Evolutionary conservation across 1,140 invertebrate species (phyloP).

Genomic region (Drosophila carrolli): DNA sequence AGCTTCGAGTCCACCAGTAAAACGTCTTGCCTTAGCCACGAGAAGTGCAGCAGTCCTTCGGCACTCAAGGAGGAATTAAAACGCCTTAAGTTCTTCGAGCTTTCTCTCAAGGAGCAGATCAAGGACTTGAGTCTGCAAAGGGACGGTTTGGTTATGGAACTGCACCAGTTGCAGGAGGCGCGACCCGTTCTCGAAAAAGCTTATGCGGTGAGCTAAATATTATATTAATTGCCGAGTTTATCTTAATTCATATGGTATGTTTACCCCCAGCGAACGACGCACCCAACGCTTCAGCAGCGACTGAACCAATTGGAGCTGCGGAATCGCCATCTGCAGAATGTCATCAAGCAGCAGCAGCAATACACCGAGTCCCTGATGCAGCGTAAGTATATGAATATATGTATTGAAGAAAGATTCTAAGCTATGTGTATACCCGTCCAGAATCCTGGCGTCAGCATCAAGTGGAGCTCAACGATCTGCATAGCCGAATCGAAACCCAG

Average conservation of each 20-base stretch:
- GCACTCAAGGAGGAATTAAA: slow-evolving; percentile 84
- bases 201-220: slow-evolving; percentile 73
- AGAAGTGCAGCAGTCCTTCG: slow-evolving; percentile 70
- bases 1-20: slow-evolving; percentile 79
- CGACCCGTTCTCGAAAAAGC: slow-evolving; percentile 81
- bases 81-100: slow-evolving; percentile 84
- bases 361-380: slow-evolving; percentile 88
- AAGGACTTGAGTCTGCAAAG: slow-evolving; percentile 85
- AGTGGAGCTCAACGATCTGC: slow-evolving; percentile 87
- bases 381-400: slow-evolving; percentile 85
- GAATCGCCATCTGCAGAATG: slow-evolving; percentile 87
- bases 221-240: background rate
- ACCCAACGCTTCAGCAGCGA: slow-evolving; percentile 81
- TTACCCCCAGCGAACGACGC: slow-evolving; percentile 68
- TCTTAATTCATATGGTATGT: background rate
- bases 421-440: slow-evolving; percentile 52
- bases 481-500: slow-evolving; percentile 86
- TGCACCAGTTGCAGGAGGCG: slow-evolving; percentile 85
- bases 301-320: slow-evolving; percentile 86
- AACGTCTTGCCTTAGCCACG: slow-evolving; percentile 63
- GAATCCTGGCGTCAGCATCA: slow-evolving; percentile 88
- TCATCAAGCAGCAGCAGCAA: slow-evolving; percentile 88
- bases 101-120: slow-evolving; percentile 85
- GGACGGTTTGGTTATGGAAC: slow-evolving; percentile 85
- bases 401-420: background rate